phyloP scores from a whole-genome alignment of 2,113 vertebrate species.

The Albula goreensis region DNA sequence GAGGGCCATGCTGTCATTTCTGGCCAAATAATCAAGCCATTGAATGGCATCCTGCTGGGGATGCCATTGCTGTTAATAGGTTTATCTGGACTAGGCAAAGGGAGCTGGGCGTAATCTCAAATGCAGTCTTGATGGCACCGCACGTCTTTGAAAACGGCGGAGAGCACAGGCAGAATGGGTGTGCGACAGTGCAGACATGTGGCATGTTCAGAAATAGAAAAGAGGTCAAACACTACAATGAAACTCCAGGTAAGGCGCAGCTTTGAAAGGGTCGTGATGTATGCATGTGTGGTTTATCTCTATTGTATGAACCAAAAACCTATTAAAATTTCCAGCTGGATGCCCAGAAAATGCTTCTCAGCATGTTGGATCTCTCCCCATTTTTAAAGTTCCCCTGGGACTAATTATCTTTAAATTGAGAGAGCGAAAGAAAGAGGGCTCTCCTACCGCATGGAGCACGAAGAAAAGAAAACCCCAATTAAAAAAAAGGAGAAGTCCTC shows the following conservation, averaged over 20 bases:
- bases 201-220: not conserved
- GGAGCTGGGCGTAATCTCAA: no score
- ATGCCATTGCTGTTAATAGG: not conserved
- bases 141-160: no score
- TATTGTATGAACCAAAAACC: not conserved
- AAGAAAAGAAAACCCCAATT: conserved; percentile 51
- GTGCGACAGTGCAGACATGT: no score
- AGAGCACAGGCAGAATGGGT: no score
- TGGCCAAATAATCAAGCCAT: not conserved
- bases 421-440: conserved; percentile 63
- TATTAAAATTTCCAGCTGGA: conserved; percentile 12
- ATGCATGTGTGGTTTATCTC: not conserved
- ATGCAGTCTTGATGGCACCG: not conserved
- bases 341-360: not conserved
- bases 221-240: not conserved
- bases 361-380: not conserved
- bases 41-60: not conserved
- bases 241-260: not conserved
- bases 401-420: conserved; percentile 64
- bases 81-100: not conserved
- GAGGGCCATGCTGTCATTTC: not conserved
- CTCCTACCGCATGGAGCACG: conserved; percentile 51
- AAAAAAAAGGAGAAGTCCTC: conserved; percentile 27
- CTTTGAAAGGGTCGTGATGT: not conserved
- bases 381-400: conserved; percentile 44